Evolutionary conservation across 2,888 invertebrate genomes (phyloP).

Genomic region (Epirrita christyi): DNA sequence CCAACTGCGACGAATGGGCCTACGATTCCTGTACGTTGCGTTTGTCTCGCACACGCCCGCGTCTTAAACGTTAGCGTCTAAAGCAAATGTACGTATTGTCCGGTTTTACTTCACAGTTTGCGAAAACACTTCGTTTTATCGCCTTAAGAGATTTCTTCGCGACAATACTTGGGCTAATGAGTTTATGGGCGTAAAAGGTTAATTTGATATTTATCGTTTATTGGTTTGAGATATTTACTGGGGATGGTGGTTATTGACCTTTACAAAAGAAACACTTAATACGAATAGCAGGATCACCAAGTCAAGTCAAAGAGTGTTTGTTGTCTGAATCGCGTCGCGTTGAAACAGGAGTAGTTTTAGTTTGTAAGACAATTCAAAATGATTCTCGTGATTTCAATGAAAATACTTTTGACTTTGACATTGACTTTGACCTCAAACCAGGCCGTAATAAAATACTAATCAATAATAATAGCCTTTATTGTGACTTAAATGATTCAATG

Average conservation of each 20-base stretch:
- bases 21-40: slow-evolving; percentile 73
- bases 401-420: too few relatives aligned
- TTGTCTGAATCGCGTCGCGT: too few relatives aligned
- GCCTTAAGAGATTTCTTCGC: slow-evolving; percentile 51
- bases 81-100: slow-evolving; percentile 68
- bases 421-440: too few relatives aligned
- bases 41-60: slow-evolving; percentile 80
- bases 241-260: slow-evolving; percentile 8
- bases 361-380: too few relatives aligned
- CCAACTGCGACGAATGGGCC: slow-evolving; percentile 81
- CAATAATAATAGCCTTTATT: too few relatives aligned
- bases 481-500: too few relatives aligned
- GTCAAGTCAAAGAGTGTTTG: too few relatives aligned
- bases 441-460: too few relatives aligned
- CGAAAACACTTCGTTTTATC: slow-evolving; percentile 67
- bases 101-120: slow-evolving; percentile 40
- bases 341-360: too few relatives aligned
- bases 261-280: neutral
- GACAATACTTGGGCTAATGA: slow-evolving; percentile 61
- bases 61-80: slow-evolving; percentile 58
- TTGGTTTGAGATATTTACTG: slow-evolving; percentile 21
- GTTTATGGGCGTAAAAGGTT: slow-evolving; percentile 70
- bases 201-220: slow-evolving; percentile 34
- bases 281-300: too few relatives aligned
- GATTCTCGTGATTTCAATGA: too few relatives aligned